Evolutionary conservation across 2,113 vertebrate genomes (phyloP).

Genomic region (Reinhardtius hippoglossoides): DNA sequence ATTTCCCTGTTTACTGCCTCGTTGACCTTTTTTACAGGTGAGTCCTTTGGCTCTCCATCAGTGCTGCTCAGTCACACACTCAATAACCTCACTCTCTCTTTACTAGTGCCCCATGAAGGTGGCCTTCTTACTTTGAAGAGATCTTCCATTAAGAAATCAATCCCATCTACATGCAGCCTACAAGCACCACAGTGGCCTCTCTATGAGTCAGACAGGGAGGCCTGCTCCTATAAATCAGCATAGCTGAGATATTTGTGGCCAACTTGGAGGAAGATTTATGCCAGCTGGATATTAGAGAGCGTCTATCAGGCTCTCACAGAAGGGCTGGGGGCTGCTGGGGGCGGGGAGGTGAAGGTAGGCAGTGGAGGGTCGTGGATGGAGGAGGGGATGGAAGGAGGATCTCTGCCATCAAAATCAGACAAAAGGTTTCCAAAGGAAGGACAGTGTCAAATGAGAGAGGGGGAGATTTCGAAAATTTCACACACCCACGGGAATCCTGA

Average conservation of each 20-base stretch:
- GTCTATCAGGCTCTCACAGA: conserved; percentile 76
- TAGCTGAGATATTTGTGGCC: conserved; percentile 85
- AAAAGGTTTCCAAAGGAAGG: background rate
- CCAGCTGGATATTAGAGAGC: conserved; percentile 80
- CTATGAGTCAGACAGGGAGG: conserved; percentile 27
- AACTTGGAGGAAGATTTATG: conserved; percentile 84
- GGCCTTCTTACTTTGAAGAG: conserved; percentile 70
- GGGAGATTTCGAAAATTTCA: conserved; percentile 1
- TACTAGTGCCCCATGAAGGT: conserved; percentile 24
- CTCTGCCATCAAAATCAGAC: conserved; percentile 17
- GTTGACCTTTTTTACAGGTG: conserved; percentile 62
- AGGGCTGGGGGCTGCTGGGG: conserved; percentile 31
- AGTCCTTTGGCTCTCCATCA: conserved; percentile 32
- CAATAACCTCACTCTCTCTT: conserved; percentile 33
- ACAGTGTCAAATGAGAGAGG: conserved; percentile 1
- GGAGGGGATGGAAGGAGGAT: conserved; percentile 4
- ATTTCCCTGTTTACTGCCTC: conserved; percentile 56
- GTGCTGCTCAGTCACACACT: conserved; percentile 27
- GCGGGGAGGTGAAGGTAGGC: conserved; percentile 32
- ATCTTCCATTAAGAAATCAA: conserved; percentile 75
- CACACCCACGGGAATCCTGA: conserved; percentile 4
- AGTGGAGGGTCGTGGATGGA: conserved; percentile 29
- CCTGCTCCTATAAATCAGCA: conserved; percentile 83
- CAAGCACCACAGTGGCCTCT: conserved; percentile 65
- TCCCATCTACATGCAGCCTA: conserved; percentile 68